Base-by-base conservation (phyloP, 2,888 invertebrate genomes). In the Aphrophora alni region DNA sequence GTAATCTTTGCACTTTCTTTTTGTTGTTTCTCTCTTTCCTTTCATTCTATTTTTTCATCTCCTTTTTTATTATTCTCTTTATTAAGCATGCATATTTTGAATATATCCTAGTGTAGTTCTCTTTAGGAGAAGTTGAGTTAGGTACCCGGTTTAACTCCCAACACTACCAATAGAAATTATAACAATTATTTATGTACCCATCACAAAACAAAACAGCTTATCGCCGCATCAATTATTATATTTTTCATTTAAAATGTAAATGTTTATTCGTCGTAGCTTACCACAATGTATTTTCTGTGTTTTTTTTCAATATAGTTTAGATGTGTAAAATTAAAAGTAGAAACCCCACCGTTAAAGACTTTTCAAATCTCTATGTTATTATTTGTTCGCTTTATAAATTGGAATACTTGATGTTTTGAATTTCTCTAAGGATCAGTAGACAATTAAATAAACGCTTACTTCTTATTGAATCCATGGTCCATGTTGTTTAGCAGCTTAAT, bases 1-100 rank as follows among this genome's bases (percentile, higher is more conserved):
- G 91, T 91, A 93, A 88, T 91, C 91, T 91, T 91, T 92, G 92
- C 92, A 92, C 92, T 91, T 90, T 90, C 89, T 89, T 89, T 88
- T 87, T 88, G 82, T 87, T 86, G 88, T 87, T 59, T 87, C 86
- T 87, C 83, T 84, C 82, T 77, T 80, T 86, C 80, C 81, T 83
- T 82, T 84, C 83, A n/a, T n/a, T n/a, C 83, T 82, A 82, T 71
- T 83, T 83, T 84, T 76, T 85, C 81, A 78, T 85, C 80, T 80
- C 82, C 82, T 84, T 84, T 83, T 82, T 84, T 81, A 84, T 83
- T 82, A 85, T 79, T 68, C 28, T 72, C 75, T 73, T 75, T n/a
- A n/a, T n/a, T 84, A 77, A 80, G 84, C 85, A 84, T 84, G 80
- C 44, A 73, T 85, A 84, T 85, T 85, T 83, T 59, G 2, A 3